Percentiles rank a stretch among this genome's conserved stretches.
These are phyloP conservation scores for Cryptotermes secundus DNA, from an alignment of 1,140 invertebrate species.

Conservation along the genomic window DNA sequence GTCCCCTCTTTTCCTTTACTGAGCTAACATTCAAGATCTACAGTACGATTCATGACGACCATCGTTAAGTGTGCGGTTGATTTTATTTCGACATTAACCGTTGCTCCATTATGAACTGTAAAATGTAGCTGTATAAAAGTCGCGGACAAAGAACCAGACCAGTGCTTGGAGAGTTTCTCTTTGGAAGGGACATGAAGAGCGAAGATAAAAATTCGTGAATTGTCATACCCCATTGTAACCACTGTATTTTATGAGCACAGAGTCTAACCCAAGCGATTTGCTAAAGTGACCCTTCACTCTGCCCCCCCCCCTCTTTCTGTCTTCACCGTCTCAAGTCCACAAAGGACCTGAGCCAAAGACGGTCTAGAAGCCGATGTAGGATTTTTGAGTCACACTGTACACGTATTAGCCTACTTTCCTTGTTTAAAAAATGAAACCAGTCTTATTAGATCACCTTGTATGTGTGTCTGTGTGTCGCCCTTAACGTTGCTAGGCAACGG, in stretches of 20 bases:
- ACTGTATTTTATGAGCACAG: not conserved
- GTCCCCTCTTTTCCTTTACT: not conserved
- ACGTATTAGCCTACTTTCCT: too few species aligned
- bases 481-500: too few species aligned
- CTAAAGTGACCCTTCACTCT: constrained; percentile 1
- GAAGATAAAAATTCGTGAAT: constrained; percentile 5
- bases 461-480: too few species aligned
- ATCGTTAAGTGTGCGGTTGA: not conserved
- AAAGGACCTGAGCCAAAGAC: too few species aligned
- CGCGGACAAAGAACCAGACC: not conserved
- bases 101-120: not conserved
- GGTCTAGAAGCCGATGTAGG: too few species aligned
- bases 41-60: not conserved
- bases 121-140: not conserved
- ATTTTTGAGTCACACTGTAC: too few species aligned
- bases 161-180: not conserved
- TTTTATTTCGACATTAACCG: not conserved
- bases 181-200: not conserved
- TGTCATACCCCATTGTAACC: not conserved
- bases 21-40: not conserved
- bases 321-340: too few species aligned
- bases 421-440: too few species aligned
- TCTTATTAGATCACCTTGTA: too few species aligned
- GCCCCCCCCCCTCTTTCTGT: too few species aligned
- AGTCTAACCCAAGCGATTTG: not conserved